Conservation (phyloP, 2,113 vertebrate species). For the Arvicanthis niloticus region DNA sequence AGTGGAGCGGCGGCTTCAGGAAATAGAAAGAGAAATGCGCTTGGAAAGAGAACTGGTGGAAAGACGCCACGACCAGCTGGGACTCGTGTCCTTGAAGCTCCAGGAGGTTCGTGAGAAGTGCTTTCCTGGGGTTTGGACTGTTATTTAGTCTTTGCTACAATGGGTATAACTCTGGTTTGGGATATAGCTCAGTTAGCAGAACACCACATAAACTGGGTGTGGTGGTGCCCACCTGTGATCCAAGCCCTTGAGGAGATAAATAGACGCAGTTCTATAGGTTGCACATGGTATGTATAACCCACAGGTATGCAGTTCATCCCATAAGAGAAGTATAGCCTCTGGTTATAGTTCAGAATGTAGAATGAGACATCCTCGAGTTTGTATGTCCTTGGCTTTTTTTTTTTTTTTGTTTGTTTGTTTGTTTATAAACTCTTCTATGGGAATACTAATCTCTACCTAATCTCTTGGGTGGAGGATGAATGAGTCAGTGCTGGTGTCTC, state of each 20-base stretch:
- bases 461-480: neutral
- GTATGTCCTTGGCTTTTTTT: neutral
- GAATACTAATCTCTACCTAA: neutral
- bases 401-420: neutral
- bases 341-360: neutral
- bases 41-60: constrained; percentile 87
- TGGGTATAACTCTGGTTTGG: neutral
- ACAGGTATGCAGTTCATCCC: neutral
- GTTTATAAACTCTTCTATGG: neutral
- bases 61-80: constrained; percentile 88
- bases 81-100: constrained; percentile 87
- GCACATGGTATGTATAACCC: neutral
- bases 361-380: neutral
- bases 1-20: constrained; percentile 93
- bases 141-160: neutral
- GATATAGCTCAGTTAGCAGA: no score
- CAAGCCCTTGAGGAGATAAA: neutral
- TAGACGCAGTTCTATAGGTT: neutral
- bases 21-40: constrained; percentile 92
- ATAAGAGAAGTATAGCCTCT: neutral
- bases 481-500: neutral
- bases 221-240: neutral
- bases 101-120: constrained; percentile 90
- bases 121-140: neutral
- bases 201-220: neutral